Evolutionary conservation across 1,140 invertebrate species (phyloP).

Genomic region (Amphibalanus amphitrite): DNA sequence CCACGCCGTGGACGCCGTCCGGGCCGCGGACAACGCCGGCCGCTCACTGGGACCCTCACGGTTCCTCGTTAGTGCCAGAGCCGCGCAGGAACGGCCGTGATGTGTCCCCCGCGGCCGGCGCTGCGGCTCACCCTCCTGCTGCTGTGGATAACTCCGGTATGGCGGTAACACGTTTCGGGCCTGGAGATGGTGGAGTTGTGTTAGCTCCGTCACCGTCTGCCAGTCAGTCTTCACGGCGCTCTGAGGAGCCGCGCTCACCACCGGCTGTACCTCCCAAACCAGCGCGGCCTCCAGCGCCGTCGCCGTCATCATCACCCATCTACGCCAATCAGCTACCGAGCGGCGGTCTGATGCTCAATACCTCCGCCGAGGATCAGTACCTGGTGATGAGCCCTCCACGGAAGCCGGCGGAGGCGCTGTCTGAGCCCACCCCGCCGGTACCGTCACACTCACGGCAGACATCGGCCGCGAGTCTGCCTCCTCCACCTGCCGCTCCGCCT

Average conservation of each 20-base stretch:
- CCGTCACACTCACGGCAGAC: constrained; percentile 18
- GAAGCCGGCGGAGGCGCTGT: constrained; percentile 12
- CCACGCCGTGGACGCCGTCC: too few species aligned
- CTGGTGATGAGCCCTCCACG: constrained; percentile 59
- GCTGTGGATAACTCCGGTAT: background rate
- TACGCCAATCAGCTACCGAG: background rate
- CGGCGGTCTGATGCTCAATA: constrained; percentile 3
- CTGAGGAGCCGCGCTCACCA: constrained; percentile 5
- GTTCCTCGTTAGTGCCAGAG: background rate
- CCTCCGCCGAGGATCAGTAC: constrained; percentile 53
- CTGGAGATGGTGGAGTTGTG: constrained; percentile 12
- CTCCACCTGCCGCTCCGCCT: background rate
- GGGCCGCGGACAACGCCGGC: too few species aligned
- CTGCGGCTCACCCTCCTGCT: too few species aligned
- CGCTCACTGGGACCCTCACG: too few species aligned
- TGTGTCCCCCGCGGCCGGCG: too few species aligned
- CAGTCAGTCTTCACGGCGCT: constrained; percentile 14
- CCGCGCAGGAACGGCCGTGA: background rate
- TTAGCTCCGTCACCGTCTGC: too few species aligned
- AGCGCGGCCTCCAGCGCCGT: constrained; percentile 14
- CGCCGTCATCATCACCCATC: constrained; percentile 3
- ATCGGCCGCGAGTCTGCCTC: constrained; percentile 7
- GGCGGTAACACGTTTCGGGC: constrained; percentile 7
- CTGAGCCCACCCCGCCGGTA: constrained; percentile 4
- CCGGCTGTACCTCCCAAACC: constrained; percentile 11